phyloP scores from a whole-genome alignment of 2,888 invertebrate species.

The Tricholauxania praeusta region DNA sequence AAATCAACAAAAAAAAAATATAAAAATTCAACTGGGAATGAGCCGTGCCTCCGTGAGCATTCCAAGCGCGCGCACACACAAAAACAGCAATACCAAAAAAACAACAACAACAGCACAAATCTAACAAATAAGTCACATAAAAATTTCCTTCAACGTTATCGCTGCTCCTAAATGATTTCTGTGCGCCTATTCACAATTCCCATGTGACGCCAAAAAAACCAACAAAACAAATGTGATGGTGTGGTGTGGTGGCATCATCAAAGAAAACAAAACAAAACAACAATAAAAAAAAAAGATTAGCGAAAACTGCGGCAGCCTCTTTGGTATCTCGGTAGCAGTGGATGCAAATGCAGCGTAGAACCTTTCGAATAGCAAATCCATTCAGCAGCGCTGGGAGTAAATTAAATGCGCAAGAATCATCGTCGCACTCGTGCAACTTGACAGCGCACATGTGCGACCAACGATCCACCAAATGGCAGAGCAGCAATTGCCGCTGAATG shows the following conservation, averaged over 20 bases:
- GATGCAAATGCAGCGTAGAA: conserved; percentile 38
- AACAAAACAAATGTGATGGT: conserved; percentile 27
- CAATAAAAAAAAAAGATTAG: conserved; percentile 15
- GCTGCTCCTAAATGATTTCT: conserved; percentile 24
- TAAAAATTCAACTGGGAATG: conserved; percentile 3
- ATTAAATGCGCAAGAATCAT: not conserved
- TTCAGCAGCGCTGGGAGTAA: not conserved
- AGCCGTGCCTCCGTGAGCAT: conserved; percentile 20
- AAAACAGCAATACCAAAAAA: not conserved
- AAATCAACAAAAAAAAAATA: not conserved
- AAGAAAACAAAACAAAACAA: conserved; percentile 26
- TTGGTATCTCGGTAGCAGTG: not conserved
- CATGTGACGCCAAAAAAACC: conserved; percentile 46
- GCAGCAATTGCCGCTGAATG: conserved; percentile 13
- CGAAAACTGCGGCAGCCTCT: too few relatives aligned
- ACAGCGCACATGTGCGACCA: conserved; percentile 13
- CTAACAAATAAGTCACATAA: conserved; percentile 5
- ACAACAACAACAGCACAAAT: conserved; percentile 4
- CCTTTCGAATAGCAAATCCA: not conserved
- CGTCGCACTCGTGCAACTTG: conserved; percentile 12
- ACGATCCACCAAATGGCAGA: not conserved
- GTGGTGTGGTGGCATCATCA: conserved; percentile 25
- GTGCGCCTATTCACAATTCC: conserved; percentile 45
- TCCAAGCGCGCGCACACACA: not conserved
- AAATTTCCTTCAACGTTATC: not conserved